phyloP scores from a whole-genome alignment of 2,797 vertebrate genomes.

The Sylvia borin region DNA sequence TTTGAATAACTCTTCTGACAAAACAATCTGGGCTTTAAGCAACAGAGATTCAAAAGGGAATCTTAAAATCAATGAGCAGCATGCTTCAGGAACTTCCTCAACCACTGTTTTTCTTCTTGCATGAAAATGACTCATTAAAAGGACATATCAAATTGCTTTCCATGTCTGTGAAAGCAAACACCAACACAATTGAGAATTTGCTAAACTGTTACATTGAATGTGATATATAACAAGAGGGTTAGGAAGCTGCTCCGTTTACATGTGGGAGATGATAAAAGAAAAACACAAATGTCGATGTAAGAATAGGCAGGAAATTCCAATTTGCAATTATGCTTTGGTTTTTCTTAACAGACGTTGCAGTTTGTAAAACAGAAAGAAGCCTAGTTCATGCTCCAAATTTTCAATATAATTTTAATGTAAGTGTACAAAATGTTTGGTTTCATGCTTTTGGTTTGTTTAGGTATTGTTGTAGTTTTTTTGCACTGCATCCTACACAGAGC shows the following conservation, averaged over 20 bases:
- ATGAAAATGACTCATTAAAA: slow-evolving; percentile 51
- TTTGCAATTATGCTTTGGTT: slow-evolving; percentile 49
- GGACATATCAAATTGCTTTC: slow-evolving; percentile 17
- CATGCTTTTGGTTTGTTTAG: slow-evolving; percentile 10
- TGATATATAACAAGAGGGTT: not conserved
- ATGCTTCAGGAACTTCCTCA: slow-evolving; percentile 34
- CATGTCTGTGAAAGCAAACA: not conserved
- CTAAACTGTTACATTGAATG: not conserved
- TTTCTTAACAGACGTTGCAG: not conserved
- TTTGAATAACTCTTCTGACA: not conserved
- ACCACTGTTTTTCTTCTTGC: slow-evolving; percentile 16
- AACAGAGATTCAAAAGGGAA: slow-evolving; percentile 1
- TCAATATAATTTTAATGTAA: slow-evolving; percentile 17
- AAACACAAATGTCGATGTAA: slow-evolving; percentile 37
- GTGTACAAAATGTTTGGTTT: slow-evolving; percentile 6
- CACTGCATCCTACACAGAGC: not conserved
- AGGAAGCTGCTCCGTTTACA: slow-evolving; percentile 16
- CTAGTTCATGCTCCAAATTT: slow-evolving; percentile 40
- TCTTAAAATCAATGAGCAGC: slow-evolving; percentile 36
- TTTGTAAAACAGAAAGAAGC: slow-evolving; percentile 39
- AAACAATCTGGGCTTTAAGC: slow-evolving; percentile 5
- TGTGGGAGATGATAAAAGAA: slow-evolving; percentile 23
- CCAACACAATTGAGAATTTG: slow-evolving; percentile 21
- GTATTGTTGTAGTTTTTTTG: not conserved
- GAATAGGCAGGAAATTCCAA: slow-evolving; percentile 52